phyloP scores from a whole-genome alignment of 2,113 vertebrate genomes.

The Lagopus leucura region DNA sequence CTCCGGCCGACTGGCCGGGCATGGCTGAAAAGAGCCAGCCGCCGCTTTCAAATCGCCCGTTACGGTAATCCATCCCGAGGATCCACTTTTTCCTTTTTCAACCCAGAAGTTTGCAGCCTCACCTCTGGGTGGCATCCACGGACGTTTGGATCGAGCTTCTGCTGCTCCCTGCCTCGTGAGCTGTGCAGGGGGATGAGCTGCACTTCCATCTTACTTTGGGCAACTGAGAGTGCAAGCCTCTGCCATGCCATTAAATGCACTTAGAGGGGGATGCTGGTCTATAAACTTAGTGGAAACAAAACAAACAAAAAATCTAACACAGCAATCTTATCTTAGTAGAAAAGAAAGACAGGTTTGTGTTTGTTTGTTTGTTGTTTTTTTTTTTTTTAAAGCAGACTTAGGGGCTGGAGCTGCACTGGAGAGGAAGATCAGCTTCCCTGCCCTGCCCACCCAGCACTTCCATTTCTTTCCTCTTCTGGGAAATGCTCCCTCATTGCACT shows the following conservation, averaged over 20 bases:
- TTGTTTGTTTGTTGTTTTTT: background rate
- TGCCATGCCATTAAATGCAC: background rate
- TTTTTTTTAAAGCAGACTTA: background rate
- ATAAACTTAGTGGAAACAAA: background rate
- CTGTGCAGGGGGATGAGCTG: background rate
- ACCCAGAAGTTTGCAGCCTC: background rate
- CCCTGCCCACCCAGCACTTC: background rate
- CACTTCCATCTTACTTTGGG: background rate
- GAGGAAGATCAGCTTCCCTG: background rate
- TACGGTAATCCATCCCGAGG: background rate
- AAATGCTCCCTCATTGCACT: background rate
- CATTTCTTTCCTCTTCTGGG: background rate
- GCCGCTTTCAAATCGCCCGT: background rate
- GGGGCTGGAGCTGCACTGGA: background rate
- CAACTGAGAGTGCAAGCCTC: background rate
- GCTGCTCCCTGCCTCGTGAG: background rate
- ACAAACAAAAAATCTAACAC: background rate
- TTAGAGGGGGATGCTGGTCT: background rate
- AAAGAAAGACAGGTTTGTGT: background rate
- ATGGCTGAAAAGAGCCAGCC: background rate
- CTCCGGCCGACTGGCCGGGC: background rate
- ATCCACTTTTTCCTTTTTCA: background rate
- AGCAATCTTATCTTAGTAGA: constrained; percentile 8
- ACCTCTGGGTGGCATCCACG: constrained; percentile 55
- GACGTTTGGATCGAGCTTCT: background rate